Conservation (phyloP, 1,140 invertebrate genomes). For the Bombus confusus region DNA sequence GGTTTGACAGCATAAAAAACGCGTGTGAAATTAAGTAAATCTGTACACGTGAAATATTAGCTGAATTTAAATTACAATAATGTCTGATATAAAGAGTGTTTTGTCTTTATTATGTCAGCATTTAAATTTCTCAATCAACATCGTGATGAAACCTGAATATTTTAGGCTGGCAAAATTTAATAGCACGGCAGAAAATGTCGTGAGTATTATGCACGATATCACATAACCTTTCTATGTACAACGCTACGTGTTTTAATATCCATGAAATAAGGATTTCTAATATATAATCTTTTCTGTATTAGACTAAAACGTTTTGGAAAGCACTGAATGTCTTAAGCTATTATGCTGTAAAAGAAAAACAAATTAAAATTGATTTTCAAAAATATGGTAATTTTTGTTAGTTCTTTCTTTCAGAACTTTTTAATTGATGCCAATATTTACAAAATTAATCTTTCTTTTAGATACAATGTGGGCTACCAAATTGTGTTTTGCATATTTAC, state of each 20-base stretch:
- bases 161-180: constrained; percentile 71
- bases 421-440: neutral
- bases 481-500: constrained; percentile 72
- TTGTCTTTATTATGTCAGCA: constrained; percentile 68
- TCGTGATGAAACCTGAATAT: constrained; percentile 67
- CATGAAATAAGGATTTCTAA: neutral
- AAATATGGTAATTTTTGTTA: constrained; percentile 67
- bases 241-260: neutral
- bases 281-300: constrained; percentile 25
- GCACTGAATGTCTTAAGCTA: constrained; percentile 65
- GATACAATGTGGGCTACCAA: constrained; percentile 66
- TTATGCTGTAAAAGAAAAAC: constrained; percentile 59
- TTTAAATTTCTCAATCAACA: constrained; percentile 60
- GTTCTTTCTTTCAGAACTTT: neutral
- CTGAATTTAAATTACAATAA: constrained; percentile 29
- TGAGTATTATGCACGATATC: constrained; percentile 54
- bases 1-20: neutral
- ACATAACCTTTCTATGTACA: constrained; percentile 26
- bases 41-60: neutral
- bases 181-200: constrained; percentile 50
- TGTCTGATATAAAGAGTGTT: constrained; percentile 68
- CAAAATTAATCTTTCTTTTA: constrained; percentile 48
- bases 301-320: constrained; percentile 59
- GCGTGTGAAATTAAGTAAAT: neutral
- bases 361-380: constrained; percentile 53